Conservation (phyloP, 2,113 vertebrate genomes). For the Eulacestoma nigropectus region DNA sequence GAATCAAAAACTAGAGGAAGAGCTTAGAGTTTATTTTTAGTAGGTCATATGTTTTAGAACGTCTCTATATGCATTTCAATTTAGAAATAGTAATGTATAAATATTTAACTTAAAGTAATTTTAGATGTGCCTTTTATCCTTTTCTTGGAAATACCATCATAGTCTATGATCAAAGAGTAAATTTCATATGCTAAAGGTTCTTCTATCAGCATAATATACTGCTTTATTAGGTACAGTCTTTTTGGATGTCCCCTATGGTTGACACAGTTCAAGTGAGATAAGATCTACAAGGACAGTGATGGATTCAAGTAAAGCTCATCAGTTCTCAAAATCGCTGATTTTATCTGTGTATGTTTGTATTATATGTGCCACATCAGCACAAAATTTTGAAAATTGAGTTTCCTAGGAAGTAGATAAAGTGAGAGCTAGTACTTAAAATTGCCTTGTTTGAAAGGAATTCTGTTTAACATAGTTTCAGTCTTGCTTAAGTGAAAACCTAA, state of each 20-base stretch:
- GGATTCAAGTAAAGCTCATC: not conserved
- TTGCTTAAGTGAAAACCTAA: not conserved
- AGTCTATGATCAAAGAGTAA: slow-evolving; percentile 4
- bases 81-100: slow-evolving; percentile 23
- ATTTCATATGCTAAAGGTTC: not conserved
- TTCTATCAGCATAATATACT: not conserved
- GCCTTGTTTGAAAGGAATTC: not conserved
- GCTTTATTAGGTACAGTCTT: not conserved
- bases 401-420: not conserved
- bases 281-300: not conserved
- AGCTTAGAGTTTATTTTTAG: not conserved
- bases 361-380: not conserved
- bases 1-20: not conserved
- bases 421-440: not conserved
- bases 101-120: not conserved
- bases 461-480: not conserved
- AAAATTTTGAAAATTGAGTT: not conserved
- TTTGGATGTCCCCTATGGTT: not conserved
- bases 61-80: not conserved
- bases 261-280: not conserved
- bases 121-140: slow-evolving; percentile 2
- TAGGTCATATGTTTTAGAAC: not conserved
- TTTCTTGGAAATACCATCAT: not conserved
- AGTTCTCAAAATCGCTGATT: not conserved
- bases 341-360: not conserved